These are phyloP conservation scores for Prosapia bicincta DNA, from an alignment of 2,888 invertebrate genomes.

Conservation along the genomic window DNA sequence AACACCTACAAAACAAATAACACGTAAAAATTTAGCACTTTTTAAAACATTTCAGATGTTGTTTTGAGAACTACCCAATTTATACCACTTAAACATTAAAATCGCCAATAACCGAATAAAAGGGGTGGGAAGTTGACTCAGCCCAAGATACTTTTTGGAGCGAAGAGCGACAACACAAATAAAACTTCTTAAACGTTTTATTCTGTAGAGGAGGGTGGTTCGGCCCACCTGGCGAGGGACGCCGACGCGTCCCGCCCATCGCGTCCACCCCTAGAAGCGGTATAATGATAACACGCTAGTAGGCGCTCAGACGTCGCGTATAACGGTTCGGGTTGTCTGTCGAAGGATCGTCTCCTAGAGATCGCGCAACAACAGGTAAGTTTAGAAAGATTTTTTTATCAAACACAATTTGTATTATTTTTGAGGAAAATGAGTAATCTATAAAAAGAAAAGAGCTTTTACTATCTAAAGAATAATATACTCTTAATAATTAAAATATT, in stretches of 20 bases:
- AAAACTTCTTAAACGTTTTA: conserved; percentile 32
- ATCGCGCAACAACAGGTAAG: not conserved
- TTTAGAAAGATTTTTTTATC: too few relatives aligned
- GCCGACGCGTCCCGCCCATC: conserved; percentile 24
- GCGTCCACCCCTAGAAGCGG: conserved; percentile 15
- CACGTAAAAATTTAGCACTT: too few relatives aligned
- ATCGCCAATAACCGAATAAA: not conserved
- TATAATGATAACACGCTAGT: conserved; percentile 9
- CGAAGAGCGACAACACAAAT: conserved; percentile 18
- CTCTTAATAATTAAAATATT: too few relatives aligned
- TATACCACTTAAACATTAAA: not conserved
- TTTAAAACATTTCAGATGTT: too few relatives aligned
- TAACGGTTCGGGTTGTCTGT: not conserved
- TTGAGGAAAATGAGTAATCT: too few relatives aligned
- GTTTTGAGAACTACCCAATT: not conserved
- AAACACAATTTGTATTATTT: too few relatives aligned
- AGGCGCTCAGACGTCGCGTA: conserved; percentile 21
- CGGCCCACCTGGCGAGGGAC: conserved; percentile 15
- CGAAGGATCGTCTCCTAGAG: not conserved
- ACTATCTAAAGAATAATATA: too few relatives aligned
- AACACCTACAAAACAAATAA: too few relatives aligned
- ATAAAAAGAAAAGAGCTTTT: too few relatives aligned
- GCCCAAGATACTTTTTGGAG: not conserved
- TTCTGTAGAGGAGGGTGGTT: conserved; percentile 15
- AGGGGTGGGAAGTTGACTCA: not conserved